phyloP scores from a whole-genome alignment of 1,140 invertebrate genomes.

The Drosophila azteca region DNA sequence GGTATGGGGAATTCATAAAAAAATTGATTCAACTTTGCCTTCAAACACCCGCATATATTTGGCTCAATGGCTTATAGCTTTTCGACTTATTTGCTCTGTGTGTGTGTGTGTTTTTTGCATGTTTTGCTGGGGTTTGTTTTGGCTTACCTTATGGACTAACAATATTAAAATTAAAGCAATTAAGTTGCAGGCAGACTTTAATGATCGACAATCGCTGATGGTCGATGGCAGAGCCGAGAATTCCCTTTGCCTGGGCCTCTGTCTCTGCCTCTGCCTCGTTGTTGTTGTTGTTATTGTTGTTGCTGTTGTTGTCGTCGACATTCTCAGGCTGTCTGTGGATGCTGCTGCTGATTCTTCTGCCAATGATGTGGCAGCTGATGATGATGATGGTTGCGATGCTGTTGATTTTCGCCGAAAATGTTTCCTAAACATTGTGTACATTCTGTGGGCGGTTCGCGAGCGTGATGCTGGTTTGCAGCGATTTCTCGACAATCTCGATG shows the following conservation, averaged over 20 bases:
- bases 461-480: slow-evolving; percentile 44
- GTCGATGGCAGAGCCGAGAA: slow-evolving; percentile 43
- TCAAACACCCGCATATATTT: slow-evolving; percentile 61
- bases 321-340: slow-evolving; percentile 65
- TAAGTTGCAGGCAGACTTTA: slow-evolving; percentile 82
- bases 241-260: slow-evolving; percentile 45
- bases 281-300: slow-evolving; percentile 58
- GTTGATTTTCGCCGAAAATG: slow-evolving; percentile 83
- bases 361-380: slow-evolving; percentile 8
- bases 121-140: slow-evolving; percentile 20
- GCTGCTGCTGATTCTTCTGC: slow-evolving; percentile 9
- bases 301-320: slow-evolving; percentile 59
- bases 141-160: slow-evolving; percentile 80
- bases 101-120: slow-evolving; percentile 11
- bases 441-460: slow-evolving; percentile 62
- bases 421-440: slow-evolving; percentile 83
- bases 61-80: slow-evolving; percentile 31
- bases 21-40: slow-evolving; percentile 56
- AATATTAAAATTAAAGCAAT: slow-evolving; percentile 82
- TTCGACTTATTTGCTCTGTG: slow-evolving; percentile 37
- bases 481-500: slow-evolving; percentile 40
- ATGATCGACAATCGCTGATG: slow-evolving; percentile 74
- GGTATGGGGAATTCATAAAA: slow-evolving; percentile 34
- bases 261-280: slow-evolving; percentile 51
- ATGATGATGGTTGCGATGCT: slow-evolving; percentile 36